Percentiles rank a stretch among this genome's conserved stretches.
Evolutionary conservation across 1,140 invertebrate genomes (phyloP).

Genomic region (Brachionus manjavacas): DNA sequence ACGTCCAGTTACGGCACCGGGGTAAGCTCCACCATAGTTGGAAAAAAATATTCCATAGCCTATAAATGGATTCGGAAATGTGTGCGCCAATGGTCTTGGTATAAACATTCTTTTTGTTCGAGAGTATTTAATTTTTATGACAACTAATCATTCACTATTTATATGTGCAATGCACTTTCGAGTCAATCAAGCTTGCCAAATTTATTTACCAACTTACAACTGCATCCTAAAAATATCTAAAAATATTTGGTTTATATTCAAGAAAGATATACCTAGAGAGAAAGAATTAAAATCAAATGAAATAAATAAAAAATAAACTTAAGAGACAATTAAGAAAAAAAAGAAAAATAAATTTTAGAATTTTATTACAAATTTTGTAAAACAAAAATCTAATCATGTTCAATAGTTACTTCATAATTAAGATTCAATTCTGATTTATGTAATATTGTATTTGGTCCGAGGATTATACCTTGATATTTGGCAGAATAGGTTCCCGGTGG

Average conservation of each 20-base stretch:
- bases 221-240: neutral
- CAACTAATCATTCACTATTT: neutral
- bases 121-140: neutral
- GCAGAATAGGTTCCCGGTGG: neutral
- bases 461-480: neutral
- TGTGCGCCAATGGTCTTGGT: conserved; percentile 20
- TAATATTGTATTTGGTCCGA: neutral
- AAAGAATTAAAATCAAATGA: neutral
- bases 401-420: neutral
- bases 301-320: neutral
- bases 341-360: neutral
- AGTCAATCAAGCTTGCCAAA: neutral
- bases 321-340: neutral
- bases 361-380: neutral
- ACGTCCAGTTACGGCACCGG: neutral
- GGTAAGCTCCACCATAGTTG: neutral
- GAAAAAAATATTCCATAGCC: conserved; percentile 26
- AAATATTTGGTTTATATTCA: neutral
- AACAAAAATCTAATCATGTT: conserved; percentile 1
- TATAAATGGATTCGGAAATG: conserved; percentile 14
- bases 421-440: neutral
- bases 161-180: neutral
- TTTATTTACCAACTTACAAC: neutral
- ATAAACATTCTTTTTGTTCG: neutral
- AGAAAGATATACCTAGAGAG: neutral